phyloP scores from a whole-genome alignment of 2,113 vertebrate species.

The Phylloscopus trochilus region DNA sequence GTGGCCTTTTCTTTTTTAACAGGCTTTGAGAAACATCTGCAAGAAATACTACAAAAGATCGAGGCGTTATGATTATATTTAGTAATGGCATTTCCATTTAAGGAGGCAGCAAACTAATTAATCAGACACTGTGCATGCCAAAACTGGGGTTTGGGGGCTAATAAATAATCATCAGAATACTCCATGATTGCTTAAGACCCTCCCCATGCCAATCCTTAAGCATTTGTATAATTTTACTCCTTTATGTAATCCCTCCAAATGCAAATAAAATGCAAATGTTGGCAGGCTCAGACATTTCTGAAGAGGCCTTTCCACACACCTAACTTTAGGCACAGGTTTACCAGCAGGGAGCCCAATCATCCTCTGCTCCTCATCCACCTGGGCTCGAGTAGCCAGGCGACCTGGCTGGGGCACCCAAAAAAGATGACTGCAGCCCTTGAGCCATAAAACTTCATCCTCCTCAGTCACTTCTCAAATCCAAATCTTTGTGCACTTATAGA shows the following conservation, averaged over 20 bases:
- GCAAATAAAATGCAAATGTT: conserved; percentile 3
- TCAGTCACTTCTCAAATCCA: background rate
- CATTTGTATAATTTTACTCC: background rate
- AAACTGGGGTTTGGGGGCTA: background rate
- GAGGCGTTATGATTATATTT: background rate
- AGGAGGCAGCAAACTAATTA: background rate
- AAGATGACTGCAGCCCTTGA: background rate
- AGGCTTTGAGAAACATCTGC: background rate
- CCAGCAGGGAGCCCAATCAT: background rate
- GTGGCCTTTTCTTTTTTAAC: background rate
- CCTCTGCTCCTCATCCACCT: background rate
- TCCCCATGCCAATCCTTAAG: background rate
- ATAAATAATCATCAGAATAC: background rate
- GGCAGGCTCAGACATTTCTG: background rate
- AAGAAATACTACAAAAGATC: background rate
- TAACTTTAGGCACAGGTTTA: background rate
- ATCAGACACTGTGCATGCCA: background rate
- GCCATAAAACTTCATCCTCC: background rate
- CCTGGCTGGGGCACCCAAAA: background rate
- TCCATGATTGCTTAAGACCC: background rate
- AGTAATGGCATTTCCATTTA: background rate
- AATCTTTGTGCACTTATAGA: background rate
- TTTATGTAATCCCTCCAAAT: background rate
- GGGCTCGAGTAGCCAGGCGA: rapidly evolving
- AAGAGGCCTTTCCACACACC: background rate